Percentiles rank a stretch among this genome's conserved stretches.
These are phyloP conservation scores for Bembecia ichneumoniformis DNA, from an alignment of 2,888 invertebrate genomes.

Conservation along the genomic window DNA sequence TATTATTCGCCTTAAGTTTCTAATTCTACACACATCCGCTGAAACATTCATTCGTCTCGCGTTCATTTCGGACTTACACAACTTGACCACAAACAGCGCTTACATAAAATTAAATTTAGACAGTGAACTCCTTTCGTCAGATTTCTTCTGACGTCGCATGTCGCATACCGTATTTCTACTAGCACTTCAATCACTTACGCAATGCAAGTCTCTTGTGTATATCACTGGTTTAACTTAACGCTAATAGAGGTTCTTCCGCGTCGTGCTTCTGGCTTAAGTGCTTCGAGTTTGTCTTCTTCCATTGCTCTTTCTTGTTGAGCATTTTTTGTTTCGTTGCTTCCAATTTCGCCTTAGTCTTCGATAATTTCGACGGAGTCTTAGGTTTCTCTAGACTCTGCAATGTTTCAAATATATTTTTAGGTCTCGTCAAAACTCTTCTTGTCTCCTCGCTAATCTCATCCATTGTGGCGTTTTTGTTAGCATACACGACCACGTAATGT, in stretches of 20 bases:
- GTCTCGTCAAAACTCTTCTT: slow-evolving; percentile 61
- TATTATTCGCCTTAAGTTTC: slow-evolving; percentile 35
- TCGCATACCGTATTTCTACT: slow-evolving; percentile 33
- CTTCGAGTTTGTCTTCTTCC: slow-evolving; percentile 56
- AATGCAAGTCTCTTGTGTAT: slow-evolving; percentile 54
- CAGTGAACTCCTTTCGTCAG: slow-evolving; percentile 42
- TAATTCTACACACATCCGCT: slow-evolving; percentile 31
- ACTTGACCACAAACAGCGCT: slow-evolving; percentile 26
- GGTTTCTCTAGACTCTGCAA: slow-evolving; percentile 55
- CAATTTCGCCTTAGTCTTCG: slow-evolving; percentile 78
- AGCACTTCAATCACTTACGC: slow-evolving; percentile 46
- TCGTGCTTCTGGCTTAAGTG: slow-evolving; percentile 57
- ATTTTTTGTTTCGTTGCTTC: slow-evolving; percentile 62
- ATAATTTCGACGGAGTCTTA: slow-evolving; percentile 58
- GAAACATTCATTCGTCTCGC: slow-evolving; percentile 30
- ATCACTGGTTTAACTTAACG: slow-evolving; percentile 74
- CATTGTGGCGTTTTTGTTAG: slow-evolving; percentile 81
- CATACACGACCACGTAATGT: slow-evolving; percentile 86
- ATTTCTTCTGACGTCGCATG: slow-evolving; percentile 25
- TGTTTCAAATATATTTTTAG: slow-evolving; percentile 89
- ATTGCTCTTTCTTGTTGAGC: slow-evolving; percentile 55
- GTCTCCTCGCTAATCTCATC: slow-evolving; percentile 65
- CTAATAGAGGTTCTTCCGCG: slow-evolving; percentile 76
- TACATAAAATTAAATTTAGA: slow-evolving; percentile 38
- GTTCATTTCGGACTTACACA: slow-evolving; percentile 25